Percentiles rank a stretch among this genome's conserved stretches.
phyloP scores from a whole-genome alignment of 2,113 vertebrate species.

The Zosterops lateralis region DNA sequence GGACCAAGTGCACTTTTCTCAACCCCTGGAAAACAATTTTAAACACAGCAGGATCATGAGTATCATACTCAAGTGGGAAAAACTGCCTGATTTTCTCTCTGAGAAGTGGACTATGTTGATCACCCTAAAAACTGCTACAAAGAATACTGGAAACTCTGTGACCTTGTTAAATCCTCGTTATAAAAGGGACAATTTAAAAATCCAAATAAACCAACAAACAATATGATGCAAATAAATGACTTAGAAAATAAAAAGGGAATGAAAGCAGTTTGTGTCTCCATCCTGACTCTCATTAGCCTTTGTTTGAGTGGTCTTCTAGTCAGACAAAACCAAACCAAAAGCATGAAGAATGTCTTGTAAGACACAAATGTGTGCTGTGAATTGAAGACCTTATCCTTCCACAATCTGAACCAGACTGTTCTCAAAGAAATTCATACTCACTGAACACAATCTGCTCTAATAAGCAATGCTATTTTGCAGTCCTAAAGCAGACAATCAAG shows the following conservation, averaged over 20 bases:
- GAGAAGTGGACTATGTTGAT: neutral
- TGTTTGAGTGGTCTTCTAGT: neutral
- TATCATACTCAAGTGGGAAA: neutral
- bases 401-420: neutral
- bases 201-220: neutral
- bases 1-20: neutral
- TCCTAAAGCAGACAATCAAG: neutral
- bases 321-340: neutral
- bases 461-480: neutral
- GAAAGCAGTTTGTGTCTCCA: neutral
- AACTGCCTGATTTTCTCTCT: neutral
- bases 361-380: neutral
- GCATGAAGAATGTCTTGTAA: neutral
- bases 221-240: neutral
- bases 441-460: neutral
- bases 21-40: neutral
- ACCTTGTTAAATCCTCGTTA: neutral
- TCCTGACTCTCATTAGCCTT: neutral
- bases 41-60: neutral
- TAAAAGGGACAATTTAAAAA: neutral
- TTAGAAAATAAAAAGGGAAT: neutral
- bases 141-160: neutral
- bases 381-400: neutral
- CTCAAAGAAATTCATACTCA: neutral
- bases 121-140: neutral